Base-by-base conservation (phyloP, 35 echinoderm and acorn worm species). In the Patiria miniata region DNA sequence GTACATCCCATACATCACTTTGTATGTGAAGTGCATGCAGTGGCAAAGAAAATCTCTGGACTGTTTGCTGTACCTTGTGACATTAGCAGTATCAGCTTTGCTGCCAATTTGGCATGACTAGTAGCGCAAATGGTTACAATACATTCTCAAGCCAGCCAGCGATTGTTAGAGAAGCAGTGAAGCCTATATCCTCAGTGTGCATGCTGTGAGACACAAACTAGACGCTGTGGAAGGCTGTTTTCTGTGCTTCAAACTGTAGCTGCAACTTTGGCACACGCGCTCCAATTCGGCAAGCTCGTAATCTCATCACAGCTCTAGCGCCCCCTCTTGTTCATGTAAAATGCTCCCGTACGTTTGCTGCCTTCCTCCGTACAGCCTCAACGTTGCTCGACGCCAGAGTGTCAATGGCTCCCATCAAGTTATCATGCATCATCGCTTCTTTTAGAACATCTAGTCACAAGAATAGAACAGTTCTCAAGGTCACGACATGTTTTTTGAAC, bases 321-420 rank as follows among this genome's bases (percentile, higher is more conserved):
- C 2, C 2, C 9, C 65, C 2, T 73, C 21, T 73, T 10, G 39
- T 59, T 95, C 93, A 95, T 80, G 90, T 92, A 78, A 95, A 95
- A 61, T 95, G 93, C 19, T 91, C 83, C 12, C 91, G 68, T 23
- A 95, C 80, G 42, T 81, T 80, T 51, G 78, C 69, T 32, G 90
- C 73, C 53, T 95, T 95, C 68, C 85, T 84, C 2, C 86, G 65
- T n/a, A 95, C 53, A 7, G 82, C 76, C 59, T 83, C 89, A 30
- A 85, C 78, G 23, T 91, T 79, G 39, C 68, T 84, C 7, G 33
- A 61, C 40, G 82, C 42, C 54, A 95, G 81, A n/a, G 80, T 77
- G 77, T 92, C 65, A 10, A 95, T 92, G 8, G 80, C 89, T 0
- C 61, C 85, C 29, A 77, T 83, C 36, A 95, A 26, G 37, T 91